A percentile compares a stretch with the other conserved stretches of the same genome.
phyloP scores from a whole-genome alignment of 2,888 invertebrate genomes.

The Troides oblongomaculatus region DNA sequence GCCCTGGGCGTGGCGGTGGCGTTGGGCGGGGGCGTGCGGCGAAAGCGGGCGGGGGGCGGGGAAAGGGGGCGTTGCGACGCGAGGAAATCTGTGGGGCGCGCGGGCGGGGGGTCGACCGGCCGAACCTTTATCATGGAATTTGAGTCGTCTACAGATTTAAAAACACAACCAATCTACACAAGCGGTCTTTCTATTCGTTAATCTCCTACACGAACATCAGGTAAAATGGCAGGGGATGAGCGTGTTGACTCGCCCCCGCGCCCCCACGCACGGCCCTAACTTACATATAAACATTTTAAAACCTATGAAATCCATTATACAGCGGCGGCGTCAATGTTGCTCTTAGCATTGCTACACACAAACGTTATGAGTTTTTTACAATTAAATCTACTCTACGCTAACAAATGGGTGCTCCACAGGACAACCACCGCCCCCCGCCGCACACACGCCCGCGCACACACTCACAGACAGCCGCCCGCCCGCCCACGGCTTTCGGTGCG shows the following conservation, averaged over 20 bases:
- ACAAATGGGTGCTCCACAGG: background rate
- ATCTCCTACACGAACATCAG: too few species aligned
- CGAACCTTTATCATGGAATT: background rate
- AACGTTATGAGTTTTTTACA: conserved; percentile 37
- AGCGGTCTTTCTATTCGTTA: too few species aligned
- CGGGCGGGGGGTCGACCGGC: conserved; percentile 20
- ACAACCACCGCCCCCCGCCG: background rate
- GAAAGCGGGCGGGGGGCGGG: conserved; percentile 5
- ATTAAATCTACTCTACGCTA: conserved; percentile 43
- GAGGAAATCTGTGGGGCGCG: conserved; percentile 4
- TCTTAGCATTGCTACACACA: conserved; percentile 48
- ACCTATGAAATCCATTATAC: conserved; percentile 29
- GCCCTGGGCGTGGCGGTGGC: background rate
- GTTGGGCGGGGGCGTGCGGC: conserved; percentile 15
- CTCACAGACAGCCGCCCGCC: too few species aligned
- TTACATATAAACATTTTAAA: too few species aligned
- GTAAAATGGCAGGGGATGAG: background rate
- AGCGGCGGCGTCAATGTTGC: conserved; percentile 41
- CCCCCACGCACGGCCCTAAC: background rate
- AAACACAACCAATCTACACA: too few species aligned
- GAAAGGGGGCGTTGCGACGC: too few species aligned
- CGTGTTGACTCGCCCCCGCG: background rate
- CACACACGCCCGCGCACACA: too few species aligned
- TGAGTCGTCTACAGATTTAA: too few species aligned
- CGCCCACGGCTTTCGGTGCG: too few species aligned